Evolutionary conservation across 53 echinoderm and acorn worm genomes (phyloP), one percentile per base, ranked within the genome.

Genomic region (Hippasteria phrygiana): DNA sequence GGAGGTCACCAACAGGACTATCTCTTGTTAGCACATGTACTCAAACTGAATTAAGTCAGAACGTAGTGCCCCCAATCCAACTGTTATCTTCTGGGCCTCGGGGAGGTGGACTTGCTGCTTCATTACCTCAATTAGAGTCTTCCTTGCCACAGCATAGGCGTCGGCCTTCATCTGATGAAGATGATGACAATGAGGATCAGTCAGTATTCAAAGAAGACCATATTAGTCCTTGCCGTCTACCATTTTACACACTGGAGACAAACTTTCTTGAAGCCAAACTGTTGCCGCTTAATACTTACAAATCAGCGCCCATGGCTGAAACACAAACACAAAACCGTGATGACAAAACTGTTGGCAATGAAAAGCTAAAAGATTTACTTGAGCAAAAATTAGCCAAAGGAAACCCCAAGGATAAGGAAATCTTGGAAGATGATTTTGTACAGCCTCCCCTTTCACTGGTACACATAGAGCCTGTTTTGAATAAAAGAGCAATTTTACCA

Each of bases 391-490:
- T 17, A 14, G 27, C 3, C 9, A 27, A 28, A 43, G 17, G 11
- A 6, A 10, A 6, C 9, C 24, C 10, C 31, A 26, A 31, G 10
- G 63, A 26, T 48, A 14, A 18, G 18, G 37, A 18, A 33, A 32
- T 36, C 28, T 42, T 74, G 46, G 74, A 48, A 4, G 74, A 42
- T 35, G 76, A 76, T 48, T 31, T 33, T 32, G 14, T 76, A 33
- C 50, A 48, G 22, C 56, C 55, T 54, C 56, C 35, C 20, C 56
- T 78, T n/a, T 47, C 59, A 10, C 10, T 59, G 20, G 6, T 78
- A 38, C 62, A 34, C 27, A n/a, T 51, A 48, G 88, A 77, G 77
- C 65, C 88, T 20, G 14, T 71, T 47, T 10, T 88, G 28, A 75
- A 33, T n/a, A 88, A 39, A 73, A 35, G 77, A 2, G 76, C 77